These are phyloP conservation scores for Caenorhabditis brenneri DNA, from an alignment of 1,140 invertebrate genomes.

Conservation along the genomic window DNA sequence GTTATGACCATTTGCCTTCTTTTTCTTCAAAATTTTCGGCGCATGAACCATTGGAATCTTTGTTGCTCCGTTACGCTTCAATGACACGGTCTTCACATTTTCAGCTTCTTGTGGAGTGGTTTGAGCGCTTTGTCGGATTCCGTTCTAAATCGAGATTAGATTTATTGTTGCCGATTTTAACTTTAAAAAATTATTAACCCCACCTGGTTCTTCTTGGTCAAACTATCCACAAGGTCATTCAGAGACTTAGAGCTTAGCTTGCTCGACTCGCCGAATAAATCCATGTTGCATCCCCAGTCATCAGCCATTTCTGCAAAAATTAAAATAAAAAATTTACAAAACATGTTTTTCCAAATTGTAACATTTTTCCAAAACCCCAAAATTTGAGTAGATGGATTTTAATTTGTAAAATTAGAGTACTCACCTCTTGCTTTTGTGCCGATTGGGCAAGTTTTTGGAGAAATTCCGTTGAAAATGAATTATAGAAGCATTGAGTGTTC, in stretches of 20 bases:
- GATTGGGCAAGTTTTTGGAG: constrained; percentile 5
- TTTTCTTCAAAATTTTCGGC: constrained; percentile 50
- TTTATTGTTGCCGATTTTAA: no score
- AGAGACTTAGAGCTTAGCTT: constrained; percentile 26
- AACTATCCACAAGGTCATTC: constrained; percentile 46
- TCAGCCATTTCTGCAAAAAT: constrained; percentile 36
- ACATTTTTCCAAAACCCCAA: not conserved
- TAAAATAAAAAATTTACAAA: not conserved
- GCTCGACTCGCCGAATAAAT: constrained; percentile 28
- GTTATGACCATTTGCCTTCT: constrained; percentile 9
- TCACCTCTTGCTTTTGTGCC: constrained; percentile 6
- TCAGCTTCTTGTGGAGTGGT: not conserved
- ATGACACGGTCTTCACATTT: constrained; percentile 8
- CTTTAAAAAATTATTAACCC: no score
- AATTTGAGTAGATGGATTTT: not conserved
- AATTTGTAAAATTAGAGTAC: not conserved
- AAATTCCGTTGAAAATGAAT: not conserved
- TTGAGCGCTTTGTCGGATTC: not conserved
- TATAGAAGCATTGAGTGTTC: constrained; percentile 31
- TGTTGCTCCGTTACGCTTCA: not conserved
- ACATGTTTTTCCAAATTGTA: not conserved
- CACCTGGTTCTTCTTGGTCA: constrained; percentile 42
- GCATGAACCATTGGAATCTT: constrained; percentile 39
- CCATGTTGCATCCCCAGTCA: constrained; percentile 43
- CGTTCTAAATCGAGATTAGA: no score